Percentiles rank a stretch among this genome's conserved stretches.
These are phyloP conservation scores for Bothrops jararaca DNA, from an alignment of 2,113 vertebrate species.

Conservation along the genomic window DNA sequence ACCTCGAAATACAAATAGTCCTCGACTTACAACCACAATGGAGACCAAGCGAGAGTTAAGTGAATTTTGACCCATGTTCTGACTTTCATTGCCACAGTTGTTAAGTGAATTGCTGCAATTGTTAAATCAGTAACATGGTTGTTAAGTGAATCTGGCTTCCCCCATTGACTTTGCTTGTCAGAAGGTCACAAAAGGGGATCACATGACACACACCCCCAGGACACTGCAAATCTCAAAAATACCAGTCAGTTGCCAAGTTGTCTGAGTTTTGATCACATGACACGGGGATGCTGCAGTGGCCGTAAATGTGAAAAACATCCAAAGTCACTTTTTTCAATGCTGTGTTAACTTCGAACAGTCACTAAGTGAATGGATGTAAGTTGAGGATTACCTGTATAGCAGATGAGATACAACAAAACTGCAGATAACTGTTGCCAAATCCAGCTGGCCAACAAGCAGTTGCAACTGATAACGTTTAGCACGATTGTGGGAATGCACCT, in stretches of 20 bases:
- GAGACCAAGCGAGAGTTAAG: no score
- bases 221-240: not conserved
- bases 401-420: not conserved
- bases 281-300: not conserved
- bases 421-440: not conserved
- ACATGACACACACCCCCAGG: fast-evolving
- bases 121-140: no score
- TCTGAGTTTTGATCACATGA: not conserved
- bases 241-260: not conserved
- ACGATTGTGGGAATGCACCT: not conserved
- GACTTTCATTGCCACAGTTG: no score
- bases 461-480: not conserved
- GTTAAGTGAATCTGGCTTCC: no score
- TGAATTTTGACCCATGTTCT: no score
- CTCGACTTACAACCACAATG: no score
- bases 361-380: not conserved
- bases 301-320: not conserved
- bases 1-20: not conserved
- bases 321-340: not conserved
- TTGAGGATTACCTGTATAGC: not conserved
- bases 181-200: not conserved
- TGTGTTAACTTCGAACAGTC: not conserved
- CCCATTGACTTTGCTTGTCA: no score
- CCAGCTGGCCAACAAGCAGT: not conserved
- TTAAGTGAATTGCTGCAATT: no score